Evolutionary conservation across 2,113 vertebrate species (phyloP), one percentile per base, ranked within the genome.

Genomic region (Dasyornis broadbenti): DNA sequence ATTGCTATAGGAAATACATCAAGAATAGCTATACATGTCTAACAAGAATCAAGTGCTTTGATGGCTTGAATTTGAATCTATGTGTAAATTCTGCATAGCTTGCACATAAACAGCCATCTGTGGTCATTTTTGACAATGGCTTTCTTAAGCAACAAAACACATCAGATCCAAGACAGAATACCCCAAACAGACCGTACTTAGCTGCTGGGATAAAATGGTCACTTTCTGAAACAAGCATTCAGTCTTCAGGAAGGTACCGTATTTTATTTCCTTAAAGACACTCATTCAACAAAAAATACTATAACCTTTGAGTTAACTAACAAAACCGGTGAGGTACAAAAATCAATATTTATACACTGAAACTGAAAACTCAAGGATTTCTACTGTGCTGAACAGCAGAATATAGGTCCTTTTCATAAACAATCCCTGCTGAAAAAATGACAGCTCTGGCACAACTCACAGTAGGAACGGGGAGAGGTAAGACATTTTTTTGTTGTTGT

Each of bases 301-400:
- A 33, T 37, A 81, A 86, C 39, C 68, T 91, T 85, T 85, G 57
- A 63, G 26, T 60, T 86, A 82, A 87, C 59, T 82, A 85, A 90
- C 54, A 93, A 94, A 95, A 73, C 9, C 0, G 3, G 42, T 30
- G 50, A 82, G 35, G 59, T 76, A 95, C 18, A 89, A 94, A 93
- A 94, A 93, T 96, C 76, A 92, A 35, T 90, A 94, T 96, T 95
- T 90, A 90, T 59, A 88, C 50, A 80, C 28, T 83, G 63, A 78
- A 94, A 89, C 40, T 65, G 89, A 87, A 90, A 85, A 85, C 20
- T 78, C 66, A 80, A 96, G 54, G 22, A 31, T 49, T 89, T 94
- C 35, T 69, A 63, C 50, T 49, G 44, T 77, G 84, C 56, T 82
- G 63, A 95, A 91, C 22, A 93, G 79, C 76, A 90, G 59, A 92